Evolutionary conservation across 1,140 invertebrate genomes (phyloP).

Genomic region (Temnothorax nylanderi): DNA sequence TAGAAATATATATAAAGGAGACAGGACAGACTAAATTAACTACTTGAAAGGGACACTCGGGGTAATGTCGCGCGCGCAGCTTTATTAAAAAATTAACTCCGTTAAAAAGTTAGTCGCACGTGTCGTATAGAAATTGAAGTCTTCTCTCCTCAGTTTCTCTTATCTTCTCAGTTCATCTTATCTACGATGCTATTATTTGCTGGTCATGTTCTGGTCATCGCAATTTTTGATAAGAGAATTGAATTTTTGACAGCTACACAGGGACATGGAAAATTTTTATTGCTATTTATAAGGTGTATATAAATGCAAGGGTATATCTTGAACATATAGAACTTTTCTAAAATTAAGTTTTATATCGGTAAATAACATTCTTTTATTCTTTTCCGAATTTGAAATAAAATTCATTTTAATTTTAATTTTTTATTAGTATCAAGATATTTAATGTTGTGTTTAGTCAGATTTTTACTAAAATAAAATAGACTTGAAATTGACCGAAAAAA

Average conservation of each 20-base stretch:
- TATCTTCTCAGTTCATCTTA: neutral
- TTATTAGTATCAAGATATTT: neutral
- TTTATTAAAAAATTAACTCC: constrained; percentile 67
- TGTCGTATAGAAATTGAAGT: constrained; percentile 27
- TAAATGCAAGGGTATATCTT: neutral
- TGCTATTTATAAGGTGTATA: neutral
- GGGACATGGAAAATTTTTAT: neutral
- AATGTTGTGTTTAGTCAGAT: neutral
- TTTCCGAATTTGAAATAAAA: neutral
- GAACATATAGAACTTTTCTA: neutral
- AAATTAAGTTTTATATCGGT: neutral
- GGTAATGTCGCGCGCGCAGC: constrained; percentile 16
- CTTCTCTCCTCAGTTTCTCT: neutral
- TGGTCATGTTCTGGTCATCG: neutral
- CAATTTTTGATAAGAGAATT: constrained; percentile 24
- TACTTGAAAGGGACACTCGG: constrained; percentile 45
- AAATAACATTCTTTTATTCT: neutral
- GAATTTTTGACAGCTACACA: neutral
- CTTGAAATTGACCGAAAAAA: neutral
- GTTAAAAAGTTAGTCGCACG: constrained; percentile 53
- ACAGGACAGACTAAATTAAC: constrained; percentile 51
- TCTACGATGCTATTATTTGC: constrained; percentile 29
- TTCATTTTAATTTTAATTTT: constrained; percentile 1
- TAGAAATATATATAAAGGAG: constrained; percentile 38
- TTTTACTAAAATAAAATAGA: neutral